Base-by-base conservation (phyloP, 2,888 invertebrate genomes). In the Leuctra nigra region DNA sequence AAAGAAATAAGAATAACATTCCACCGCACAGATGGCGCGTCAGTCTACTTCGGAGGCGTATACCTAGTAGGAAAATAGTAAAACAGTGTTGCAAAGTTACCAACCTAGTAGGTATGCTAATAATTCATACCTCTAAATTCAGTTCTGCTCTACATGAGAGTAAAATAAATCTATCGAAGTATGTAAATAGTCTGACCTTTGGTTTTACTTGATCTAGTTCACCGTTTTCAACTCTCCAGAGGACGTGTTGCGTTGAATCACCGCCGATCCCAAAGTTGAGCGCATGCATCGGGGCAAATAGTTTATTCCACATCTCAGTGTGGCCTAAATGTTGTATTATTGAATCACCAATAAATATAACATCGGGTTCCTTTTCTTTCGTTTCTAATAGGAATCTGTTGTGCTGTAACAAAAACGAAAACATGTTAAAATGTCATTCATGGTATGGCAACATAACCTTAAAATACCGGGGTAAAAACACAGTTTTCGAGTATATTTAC, bases 221-320 rank as follows among this genome's bases (percentile, higher is more conserved):
- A 53, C 93, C 94, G 75, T 95, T 90, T 68, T 82, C 79, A 46
- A 94, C 82, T 65, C 95, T 79, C 94, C 94, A 95, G 36, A 95
- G 75, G 13, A 94, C 84, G 77, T 95, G 85, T 70, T 94, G 87
- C 35, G 90, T 89, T 69, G 84, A 82, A 73, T 95, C 94, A 61
- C 84, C 87, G 64, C 90, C 86, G 67, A 94, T 89, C 65, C 93
- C 92, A 74, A 91, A 90, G 73, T 94, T 94, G 64, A 94, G 80
- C 69, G 90, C 87, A 72, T 95, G 94, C 69, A 95, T 77, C 1
- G 93, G 94, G 57, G 88, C 91, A 79, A 93, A 93, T 75, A 88
- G 82, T 66, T 88, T 86, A 69, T 89, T 86, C 93, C 93, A 95
- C 50, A 91, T 81, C 73, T 89, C 87, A 16, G 89, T 87, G 65